Percentiles rank a stretch among this genome's conserved stretches.
Conservation (phyloP, 1,140 invertebrate genomes). For the Magallana angulata region DNA sequence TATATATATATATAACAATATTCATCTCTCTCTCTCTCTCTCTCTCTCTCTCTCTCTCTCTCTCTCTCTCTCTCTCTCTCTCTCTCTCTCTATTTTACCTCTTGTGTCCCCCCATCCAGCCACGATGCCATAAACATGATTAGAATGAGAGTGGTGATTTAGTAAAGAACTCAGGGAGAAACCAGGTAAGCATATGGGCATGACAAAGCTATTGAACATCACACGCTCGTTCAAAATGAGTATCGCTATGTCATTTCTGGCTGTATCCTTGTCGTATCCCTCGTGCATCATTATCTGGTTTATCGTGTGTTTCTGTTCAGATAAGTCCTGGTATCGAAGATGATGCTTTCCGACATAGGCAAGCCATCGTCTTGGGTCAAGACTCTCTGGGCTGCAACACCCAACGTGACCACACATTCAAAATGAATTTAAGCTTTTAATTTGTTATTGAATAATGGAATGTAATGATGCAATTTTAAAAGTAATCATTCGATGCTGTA, state of each 20-base stretch:
- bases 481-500: not conserved
- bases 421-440: no score
- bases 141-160: conserved; percentile 43
- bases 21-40: no score
- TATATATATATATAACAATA: no score
- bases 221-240: conserved; percentile 80
- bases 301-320: conserved; percentile 51
- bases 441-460: not conserved
- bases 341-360: conserved; percentile 81
- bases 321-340: conserved; percentile 68
- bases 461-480: not conserved
- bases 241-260: conserved; percentile 85
- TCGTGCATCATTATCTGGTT: conserved; percentile 65
- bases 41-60: no score
- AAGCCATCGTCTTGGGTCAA: conserved; percentile 69
- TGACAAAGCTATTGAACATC: conserved; percentile 79
- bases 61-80: no score
- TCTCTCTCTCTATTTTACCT: conserved; percentile 50
- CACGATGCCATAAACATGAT: conserved; percentile 40
- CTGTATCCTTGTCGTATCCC: conserved; percentile 61
- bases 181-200: conserved; percentile 85
- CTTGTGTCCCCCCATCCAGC: conserved; percentile 71
- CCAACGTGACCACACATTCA: no score
- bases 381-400: conserved; percentile 50
- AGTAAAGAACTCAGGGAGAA: conserved; percentile 47